Evolutionary conservation across 2,113 vertebrate species (phyloP).

Genomic region (Leiothrix lutea): DNA sequence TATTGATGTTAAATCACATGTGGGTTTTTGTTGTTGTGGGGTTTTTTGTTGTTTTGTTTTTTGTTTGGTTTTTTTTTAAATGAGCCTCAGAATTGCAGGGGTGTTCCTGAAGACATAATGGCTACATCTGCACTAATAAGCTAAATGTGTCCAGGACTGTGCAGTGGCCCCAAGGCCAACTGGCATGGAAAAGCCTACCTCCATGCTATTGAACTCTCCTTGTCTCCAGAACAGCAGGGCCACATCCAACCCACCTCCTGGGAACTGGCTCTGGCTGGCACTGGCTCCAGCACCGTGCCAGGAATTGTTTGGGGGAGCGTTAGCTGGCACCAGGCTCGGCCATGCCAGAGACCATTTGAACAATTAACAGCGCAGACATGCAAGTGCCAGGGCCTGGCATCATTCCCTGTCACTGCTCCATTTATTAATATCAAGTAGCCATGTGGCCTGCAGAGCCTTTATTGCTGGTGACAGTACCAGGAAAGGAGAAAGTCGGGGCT

Average conservation of each 20-base stretch:
- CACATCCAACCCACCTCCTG: slow-evolving; percentile 43
- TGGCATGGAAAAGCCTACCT: slow-evolving; percentile 38
- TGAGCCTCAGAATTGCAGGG: background rate
- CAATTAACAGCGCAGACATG: slow-evolving; percentile 13
- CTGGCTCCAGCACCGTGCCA: background rate
- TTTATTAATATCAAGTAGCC: slow-evolving; percentile 56
- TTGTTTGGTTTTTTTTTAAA: background rate
- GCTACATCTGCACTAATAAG: slow-evolving; percentile 35
- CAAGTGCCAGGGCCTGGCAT: slow-evolving; percentile 32
- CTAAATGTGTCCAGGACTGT: background rate
- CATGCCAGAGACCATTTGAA: background rate
- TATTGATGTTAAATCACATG: slow-evolving; percentile 53
- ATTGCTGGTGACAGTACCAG: slow-evolving; percentile 45
- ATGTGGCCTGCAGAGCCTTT: slow-evolving; percentile 47
- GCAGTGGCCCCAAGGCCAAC: background rate
- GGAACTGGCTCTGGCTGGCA: background rate
- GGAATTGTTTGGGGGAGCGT: slow-evolving; percentile 9
- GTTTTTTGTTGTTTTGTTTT: background rate
- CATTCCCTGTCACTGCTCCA: background rate
- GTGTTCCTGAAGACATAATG: slow-evolving; percentile 27
- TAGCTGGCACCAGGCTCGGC: background rate
- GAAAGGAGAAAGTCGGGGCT: slow-evolving; percentile 43
- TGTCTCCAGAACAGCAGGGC: slow-evolving; percentile 25
- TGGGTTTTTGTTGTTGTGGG: background rate
- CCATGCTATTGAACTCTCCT: background rate